Conservation (phyloP, 2,888 invertebrate genomes). For the Synergus itoensis region DNA sequence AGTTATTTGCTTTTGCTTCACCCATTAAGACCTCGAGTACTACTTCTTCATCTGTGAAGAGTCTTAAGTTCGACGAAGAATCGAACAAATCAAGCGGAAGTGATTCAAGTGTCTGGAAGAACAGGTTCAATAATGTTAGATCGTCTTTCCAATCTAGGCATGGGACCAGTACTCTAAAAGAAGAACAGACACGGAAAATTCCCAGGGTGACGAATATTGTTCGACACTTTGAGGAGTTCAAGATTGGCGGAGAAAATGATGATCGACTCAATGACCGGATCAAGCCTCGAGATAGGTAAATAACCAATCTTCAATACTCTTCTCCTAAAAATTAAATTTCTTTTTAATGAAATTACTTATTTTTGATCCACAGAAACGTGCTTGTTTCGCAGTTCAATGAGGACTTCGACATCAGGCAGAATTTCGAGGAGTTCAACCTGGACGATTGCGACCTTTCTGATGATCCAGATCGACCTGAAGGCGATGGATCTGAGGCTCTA, state of each 20-base stretch:
- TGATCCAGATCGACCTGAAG: slow-evolving; percentile 72
- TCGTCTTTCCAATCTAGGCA: slow-evolving; percentile 63
- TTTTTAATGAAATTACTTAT: background rate
- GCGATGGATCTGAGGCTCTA: slow-evolving; percentile 73
- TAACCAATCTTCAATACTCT: too few species aligned
- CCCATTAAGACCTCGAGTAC: slow-evolving; percentile 46
- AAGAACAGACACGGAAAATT: slow-evolving; percentile 46
- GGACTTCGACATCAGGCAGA: slow-evolving; percentile 85
- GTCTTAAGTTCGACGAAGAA: slow-evolving; percentile 68
- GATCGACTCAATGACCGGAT: slow-evolving; percentile 51
- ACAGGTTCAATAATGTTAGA: slow-evolving; percentile 65
- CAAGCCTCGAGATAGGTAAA: slow-evolving; percentile 44
- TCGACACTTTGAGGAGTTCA: slow-evolving; percentile 76
- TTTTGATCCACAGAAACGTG: slow-evolving; percentile 53
- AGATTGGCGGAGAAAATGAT: slow-evolving; percentile 73
- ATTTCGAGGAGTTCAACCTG: slow-evolving; percentile 89
- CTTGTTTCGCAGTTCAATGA: slow-evolving; percentile 60
- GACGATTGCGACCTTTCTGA: slow-evolving; percentile 84
- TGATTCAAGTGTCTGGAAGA: slow-evolving; percentile 60
- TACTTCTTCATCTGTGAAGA: slow-evolving; percentile 57
- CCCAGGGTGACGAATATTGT: slow-evolving; percentile 73
- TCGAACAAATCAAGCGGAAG: slow-evolving; percentile 51
- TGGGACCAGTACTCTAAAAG: background rate
- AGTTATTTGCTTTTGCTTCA: slow-evolving; percentile 57
- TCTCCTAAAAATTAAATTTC: too few species aligned